phyloP scores from a whole-genome alignment of 2,888 invertebrate genomes.

The Macrophya annulata region DNA sequence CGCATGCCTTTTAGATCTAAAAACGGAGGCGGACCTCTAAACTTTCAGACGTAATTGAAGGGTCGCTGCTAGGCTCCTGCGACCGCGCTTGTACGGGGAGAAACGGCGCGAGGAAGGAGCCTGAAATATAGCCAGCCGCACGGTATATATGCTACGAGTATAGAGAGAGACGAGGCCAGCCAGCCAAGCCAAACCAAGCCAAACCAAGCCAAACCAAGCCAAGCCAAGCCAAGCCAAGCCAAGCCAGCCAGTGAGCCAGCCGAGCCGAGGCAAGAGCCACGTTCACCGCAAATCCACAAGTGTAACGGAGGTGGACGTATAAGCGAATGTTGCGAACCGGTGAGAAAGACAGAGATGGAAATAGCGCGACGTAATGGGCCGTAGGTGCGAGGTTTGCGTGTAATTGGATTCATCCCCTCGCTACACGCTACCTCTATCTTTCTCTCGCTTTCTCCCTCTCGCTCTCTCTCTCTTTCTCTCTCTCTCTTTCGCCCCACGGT shows the following conservation, averaged over 20 bases:
- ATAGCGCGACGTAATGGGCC: slow-evolving; percentile 69
- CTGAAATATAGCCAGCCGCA: slow-evolving; percentile 41
- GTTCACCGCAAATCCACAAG: slow-evolving; percentile 56
- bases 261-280: slow-evolving; percentile 39
- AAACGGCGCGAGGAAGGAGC: slow-evolving; percentile 38
- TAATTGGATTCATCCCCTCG: slow-evolving; percentile 76
- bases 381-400: slow-evolving; percentile 74
- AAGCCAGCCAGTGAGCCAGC: slow-evolving; percentile 3
- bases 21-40: slow-evolving; percentile 54
- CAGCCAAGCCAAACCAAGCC: slow-evolving; percentile 1
- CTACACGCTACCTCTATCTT: slow-evolving; percentile 63
- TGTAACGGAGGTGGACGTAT: slow-evolving; percentile 46
- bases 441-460: slow-evolving; percentile 57
- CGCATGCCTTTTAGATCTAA: slow-evolving; percentile 54
- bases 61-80: slow-evolving; percentile 52
- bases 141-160: neutral
- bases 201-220: neutral
- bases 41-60: slow-evolving; percentile 56
- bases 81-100: slow-evolving; percentile 24
- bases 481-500: slow-evolving; percentile 53
- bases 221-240: neutral
- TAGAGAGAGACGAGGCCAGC: slow-evolving; percentile 27
- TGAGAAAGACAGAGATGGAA: slow-evolving; percentile 52
- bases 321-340: slow-evolving; percentile 52
- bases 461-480: slow-evolving; percentile 47